Evolutionary conservation across 2,113 vertebrate genomes (phyloP).

Genomic region (Trichomycterus rosablanca): DNA sequence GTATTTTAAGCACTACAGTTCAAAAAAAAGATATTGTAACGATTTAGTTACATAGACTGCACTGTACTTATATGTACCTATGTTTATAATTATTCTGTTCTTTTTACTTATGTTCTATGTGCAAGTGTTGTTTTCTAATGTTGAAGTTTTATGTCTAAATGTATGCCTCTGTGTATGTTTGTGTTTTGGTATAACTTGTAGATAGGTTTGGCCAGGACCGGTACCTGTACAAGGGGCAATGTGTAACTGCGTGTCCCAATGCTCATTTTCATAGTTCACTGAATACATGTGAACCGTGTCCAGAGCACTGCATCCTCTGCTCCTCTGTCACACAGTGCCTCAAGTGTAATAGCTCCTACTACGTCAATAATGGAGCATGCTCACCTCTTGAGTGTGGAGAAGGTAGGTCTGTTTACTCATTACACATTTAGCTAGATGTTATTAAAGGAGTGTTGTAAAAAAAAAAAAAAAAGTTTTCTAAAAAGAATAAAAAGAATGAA

Average conservation of each 20-base stretch:
- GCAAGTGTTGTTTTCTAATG: too few species aligned
- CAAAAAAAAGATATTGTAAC: too few species aligned
- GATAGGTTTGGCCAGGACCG: conserved; percentile 70
- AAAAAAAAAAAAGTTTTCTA: too few species aligned
- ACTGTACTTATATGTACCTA: too few species aligned
- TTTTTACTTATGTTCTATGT: too few species aligned
- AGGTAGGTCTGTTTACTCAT: conserved; percentile 61
- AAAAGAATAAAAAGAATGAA: too few species aligned
- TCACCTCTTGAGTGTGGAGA: conserved; percentile 69
- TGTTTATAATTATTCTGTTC: too few species aligned
- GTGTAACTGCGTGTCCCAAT: conserved; percentile 72
- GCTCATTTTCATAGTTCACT: conserved; percentile 61
- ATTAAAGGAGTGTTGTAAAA: too few species aligned
- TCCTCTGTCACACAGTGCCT: conserved; percentile 62
- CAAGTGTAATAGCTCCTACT: conserved; percentile 70
- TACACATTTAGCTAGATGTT: too few species aligned
- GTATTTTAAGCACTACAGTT: too few species aligned
- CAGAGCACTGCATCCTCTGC: conserved; percentile 74
- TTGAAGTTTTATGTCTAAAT: too few species aligned
- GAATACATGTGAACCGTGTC: conserved; percentile 70
- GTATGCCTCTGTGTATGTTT: not conserved
- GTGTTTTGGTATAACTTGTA: conserved; percentile 44
- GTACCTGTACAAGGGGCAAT: conserved; percentile 72
- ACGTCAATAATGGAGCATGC: conserved; percentile 67
- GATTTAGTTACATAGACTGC: too few species aligned